Evolutionary conservation across 2,888 invertebrate genomes (phyloP), one percentile per base, ranked within the genome.

Genomic region (Lasioglossum malachurum): DNA sequence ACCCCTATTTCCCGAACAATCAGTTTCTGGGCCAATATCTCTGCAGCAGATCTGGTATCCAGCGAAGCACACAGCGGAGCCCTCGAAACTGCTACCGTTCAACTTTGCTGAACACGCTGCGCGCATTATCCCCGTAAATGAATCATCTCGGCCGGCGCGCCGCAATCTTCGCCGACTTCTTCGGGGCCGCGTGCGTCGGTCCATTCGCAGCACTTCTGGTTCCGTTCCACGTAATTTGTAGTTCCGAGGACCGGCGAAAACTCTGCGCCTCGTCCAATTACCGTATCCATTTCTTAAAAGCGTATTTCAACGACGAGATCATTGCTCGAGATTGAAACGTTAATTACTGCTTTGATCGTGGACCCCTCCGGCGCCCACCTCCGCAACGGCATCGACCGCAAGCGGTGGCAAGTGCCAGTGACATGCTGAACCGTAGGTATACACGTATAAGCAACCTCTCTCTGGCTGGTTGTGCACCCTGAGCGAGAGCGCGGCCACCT

Each of bases 261-360:
- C 78, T 83, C 67, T 49, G 41, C 35, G 44, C 46, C 27, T 46
- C 71, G 57, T 79, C 71, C 84, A 84, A 84, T 84, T 84, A 84
- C 71, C 71, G 84, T 84, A 75, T 84, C 84, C 84, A 41, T 83
- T 83, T 83, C 84, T 84, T 84, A 84, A 84, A 84, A 84, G 78
- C 84, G 84, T 46, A 78, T 83, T 83, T 53, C 84, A 75, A n/a
- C 85, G 67, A 77, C 80, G 85, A 78, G 57, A 57, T 57, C 57
- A 84, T 77, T 84, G 80, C 85, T 86, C 75, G 85, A 86, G 84
- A 86, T 77, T 81, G 81, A 86, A 84, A 86, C 86, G 80, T 81
- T 84, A 80, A 86, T 86, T 84, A 86, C 81, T 75, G 72, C 85
- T 85, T 89, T 89, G 87, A 89, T 83, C 75, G 79, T 83, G 84